Evolutionary conservation across 2,888 invertebrate species (phyloP), one percentile per base, ranked within the genome.

Genomic region (Diarsia rubi): DNA sequence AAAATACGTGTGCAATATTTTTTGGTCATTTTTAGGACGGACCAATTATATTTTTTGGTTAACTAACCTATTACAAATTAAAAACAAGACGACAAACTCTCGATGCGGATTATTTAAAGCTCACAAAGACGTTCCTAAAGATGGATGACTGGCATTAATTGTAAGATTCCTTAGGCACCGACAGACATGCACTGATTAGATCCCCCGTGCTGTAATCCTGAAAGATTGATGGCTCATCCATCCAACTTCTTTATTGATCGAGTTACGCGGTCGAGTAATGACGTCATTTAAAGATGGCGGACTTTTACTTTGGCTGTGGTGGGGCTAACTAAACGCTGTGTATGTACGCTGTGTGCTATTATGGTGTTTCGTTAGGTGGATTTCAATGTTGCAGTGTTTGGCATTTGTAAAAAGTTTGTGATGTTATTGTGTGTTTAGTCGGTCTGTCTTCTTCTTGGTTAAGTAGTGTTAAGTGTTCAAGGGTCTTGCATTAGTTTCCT

Each of bases 161-260:
- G 71, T 66, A 3, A 66, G 73, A 57, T 60, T 73, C 70, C 52
- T 71, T 9, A 52, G 80, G 69, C n/a, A 52, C 60, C 24, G 5
- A 42, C 80, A 62, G 76, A 52, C 65, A 44, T 68, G 79, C 79
- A 76, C 83, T 81, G 85, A 85, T 85, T 85, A 78, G 72, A 74
- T 72, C 45, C 62, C 67, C 44, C 64, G 63, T 45, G 24, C 54
- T 45, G 71, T 81, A 83, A 85, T 75, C 85, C 71, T 45, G 37
- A 72, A 69, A 85, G 85, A 85, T 85, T 83, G 85, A 85, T 85
- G 63, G 52, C 80, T 47, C 65, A 67, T 70, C 70, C 60, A 73
- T 69, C 73, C 57, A 67, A 76, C 74, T 74, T 73, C 72, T 67
- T 59, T 83, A 73, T 71, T 69, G 80, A 83, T 82, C 76, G 76